These are phyloP conservation scores for Drosophila jambulina DNA, from an alignment of 1,140 invertebrate genomes.

Conservation along the genomic window DNA sequence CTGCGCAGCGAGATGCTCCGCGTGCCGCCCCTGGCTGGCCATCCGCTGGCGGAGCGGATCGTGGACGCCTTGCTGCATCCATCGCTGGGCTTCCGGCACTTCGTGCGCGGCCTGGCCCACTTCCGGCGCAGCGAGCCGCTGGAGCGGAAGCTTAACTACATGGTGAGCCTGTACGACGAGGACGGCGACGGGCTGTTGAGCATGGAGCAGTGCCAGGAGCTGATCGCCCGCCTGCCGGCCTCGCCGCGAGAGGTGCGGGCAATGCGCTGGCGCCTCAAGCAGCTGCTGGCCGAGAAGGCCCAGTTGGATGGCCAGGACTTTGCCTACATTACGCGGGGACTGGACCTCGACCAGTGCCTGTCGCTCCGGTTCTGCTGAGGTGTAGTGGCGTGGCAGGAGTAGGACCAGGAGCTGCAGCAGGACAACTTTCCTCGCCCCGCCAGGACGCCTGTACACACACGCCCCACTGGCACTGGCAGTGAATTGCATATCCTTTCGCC, in stretches of 20 bases:
- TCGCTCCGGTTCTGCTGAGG: constrained; percentile 49
- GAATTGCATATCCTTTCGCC: constrained; percentile 64
- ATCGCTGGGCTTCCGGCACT: constrained; percentile 45
- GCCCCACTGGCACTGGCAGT: constrained; percentile 6
- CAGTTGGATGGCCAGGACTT: constrained; percentile 39
- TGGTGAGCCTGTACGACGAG: constrained; percentile 42
- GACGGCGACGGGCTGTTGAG: constrained; percentile 49
- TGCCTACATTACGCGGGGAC: constrained; percentile 44
- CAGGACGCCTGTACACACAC: neutral
- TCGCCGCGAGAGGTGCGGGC: constrained; percentile 24
- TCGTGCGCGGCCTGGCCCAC: constrained; percentile 25
- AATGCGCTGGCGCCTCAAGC: constrained; percentile 49
- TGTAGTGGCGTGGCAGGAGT: neutral
- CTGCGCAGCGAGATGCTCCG: constrained; percentile 44
- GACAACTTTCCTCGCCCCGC: neutral
- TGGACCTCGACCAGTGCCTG: constrained; percentile 58
- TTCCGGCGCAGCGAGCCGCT: constrained; percentile 35
- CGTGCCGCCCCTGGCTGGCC: constrained; percentile 31
- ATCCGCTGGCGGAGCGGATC: constrained; percentile 44
- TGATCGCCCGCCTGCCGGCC: constrained; percentile 32
- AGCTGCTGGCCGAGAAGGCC: constrained; percentile 29
- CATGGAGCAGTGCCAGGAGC: constrained; percentile 36
- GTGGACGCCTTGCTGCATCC: constrained; percentile 46
- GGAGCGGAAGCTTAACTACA: constrained; percentile 30
- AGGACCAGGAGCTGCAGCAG: neutral